Percentiles rank a stretch among this genome's conserved stretches.
Evolutionary conservation across 2,113 vertebrate species (phyloP).

Genomic region (Spheniscus mendiculus): DNA sequence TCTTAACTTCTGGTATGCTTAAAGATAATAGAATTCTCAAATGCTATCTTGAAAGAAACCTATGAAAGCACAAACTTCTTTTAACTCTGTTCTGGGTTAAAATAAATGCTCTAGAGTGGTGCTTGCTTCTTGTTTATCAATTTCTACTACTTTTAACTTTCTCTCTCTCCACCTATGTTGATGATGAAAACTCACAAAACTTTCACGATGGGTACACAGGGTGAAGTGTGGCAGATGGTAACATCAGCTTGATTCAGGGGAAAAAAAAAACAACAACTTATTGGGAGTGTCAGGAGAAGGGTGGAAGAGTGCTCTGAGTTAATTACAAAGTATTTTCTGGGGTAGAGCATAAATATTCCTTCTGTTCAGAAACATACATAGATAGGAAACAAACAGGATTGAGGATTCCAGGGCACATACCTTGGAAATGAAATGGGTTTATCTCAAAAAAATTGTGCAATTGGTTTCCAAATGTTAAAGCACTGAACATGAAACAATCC

Average conservation of each 20-base stretch:
- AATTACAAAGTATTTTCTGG: neutral
- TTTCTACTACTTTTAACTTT: neutral
- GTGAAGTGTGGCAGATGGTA: neutral
- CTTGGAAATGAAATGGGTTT: neutral
- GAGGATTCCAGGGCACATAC: neutral
- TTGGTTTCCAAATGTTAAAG: neutral
- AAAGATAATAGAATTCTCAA: neutral
- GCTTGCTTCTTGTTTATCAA: neutral
- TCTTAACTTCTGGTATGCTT: neutral
- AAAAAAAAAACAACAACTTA: neutral
- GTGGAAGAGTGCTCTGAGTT: neutral
- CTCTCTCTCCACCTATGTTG: neutral
- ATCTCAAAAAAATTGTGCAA: neutral
- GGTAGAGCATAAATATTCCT: neutral
- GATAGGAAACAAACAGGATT: neutral
- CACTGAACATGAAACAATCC: neutral
- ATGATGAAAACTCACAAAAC: neutral
- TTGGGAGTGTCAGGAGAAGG: neutral
- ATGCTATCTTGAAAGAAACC: neutral
- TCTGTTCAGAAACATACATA: neutral
- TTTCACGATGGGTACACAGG: accelerated
- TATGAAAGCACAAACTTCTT: neutral
- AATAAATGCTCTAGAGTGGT: neutral
- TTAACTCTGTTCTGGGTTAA: neutral
- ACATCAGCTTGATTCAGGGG: neutral